A percentile compares a stretch with the other conserved stretches of the same genome.
Conservation (phyloP, 2,113 vertebrate genomes). For the Crotalus horridus region DNA sequence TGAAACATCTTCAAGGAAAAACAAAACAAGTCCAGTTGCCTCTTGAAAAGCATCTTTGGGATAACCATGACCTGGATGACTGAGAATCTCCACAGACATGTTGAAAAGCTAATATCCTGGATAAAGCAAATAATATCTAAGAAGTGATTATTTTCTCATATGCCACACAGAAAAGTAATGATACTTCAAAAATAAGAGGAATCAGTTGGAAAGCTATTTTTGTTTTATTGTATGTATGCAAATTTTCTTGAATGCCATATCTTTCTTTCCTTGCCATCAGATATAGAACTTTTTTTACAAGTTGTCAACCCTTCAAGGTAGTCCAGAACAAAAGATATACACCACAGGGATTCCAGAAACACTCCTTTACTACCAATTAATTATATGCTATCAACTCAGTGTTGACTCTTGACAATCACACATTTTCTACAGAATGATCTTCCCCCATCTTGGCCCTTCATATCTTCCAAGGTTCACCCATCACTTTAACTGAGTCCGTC, state of each 20-base stretch:
- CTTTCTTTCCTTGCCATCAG: not conserved
- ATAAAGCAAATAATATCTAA: not conserved
- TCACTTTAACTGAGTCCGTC: not conserved
- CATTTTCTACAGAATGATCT: not conserved
- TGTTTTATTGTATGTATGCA: conserved; percentile 1
- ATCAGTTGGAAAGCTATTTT: not conserved
- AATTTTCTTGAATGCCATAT: not conserved
- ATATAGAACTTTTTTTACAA: not conserved
- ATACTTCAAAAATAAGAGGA: not conserved
- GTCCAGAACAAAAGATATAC: not conserved
- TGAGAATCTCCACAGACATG: not conserved
- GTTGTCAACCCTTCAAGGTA: not conserved
- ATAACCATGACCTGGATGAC: not conserved
- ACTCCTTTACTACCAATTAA: not conserved
- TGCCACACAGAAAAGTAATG: not conserved
- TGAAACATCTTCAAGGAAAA: not conserved
- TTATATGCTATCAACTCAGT: not conserved
- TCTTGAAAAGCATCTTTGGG: not conserved
- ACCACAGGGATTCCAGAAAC: not conserved
- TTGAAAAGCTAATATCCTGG: not conserved
- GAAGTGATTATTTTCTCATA: not conserved
- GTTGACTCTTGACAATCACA: not conserved
- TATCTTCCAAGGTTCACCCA: not conserved
- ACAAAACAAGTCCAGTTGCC: not conserved
- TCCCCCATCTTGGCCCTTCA: not conserved